phyloP scores from a whole-genome alignment of 2,797 vertebrate species.

The Gymnothorax javanicus region DNA sequence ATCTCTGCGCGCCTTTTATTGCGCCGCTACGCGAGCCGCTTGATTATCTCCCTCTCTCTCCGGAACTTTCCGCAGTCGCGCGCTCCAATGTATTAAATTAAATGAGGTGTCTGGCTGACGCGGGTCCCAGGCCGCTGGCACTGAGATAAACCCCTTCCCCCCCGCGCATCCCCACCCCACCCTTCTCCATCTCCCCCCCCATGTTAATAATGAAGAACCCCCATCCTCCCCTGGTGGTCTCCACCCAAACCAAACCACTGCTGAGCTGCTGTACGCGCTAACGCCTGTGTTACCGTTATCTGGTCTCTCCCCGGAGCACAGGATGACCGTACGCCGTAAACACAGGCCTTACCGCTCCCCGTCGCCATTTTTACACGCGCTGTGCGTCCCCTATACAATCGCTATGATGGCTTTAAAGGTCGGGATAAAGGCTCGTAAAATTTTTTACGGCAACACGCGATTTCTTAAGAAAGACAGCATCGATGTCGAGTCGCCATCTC shows the following conservation, averaged over 20 bases:
- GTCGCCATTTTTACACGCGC: not conserved
- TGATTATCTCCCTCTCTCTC: constrained; percentile 85
- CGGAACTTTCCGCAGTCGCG: constrained; percentile 72
- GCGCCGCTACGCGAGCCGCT: constrained; percentile 73
- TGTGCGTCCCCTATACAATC: not conserved
- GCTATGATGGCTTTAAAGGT: not conserved
- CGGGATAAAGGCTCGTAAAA: not conserved
- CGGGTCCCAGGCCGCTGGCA: constrained; percentile 77
- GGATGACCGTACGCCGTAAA: not conserved
- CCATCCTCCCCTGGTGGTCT: constrained; percentile 55
- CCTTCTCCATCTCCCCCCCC: constrained; percentile 46
- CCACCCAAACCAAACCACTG: constrained; percentile 55
- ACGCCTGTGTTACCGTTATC: not conserved
- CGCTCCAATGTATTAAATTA: constrained; percentile 90
- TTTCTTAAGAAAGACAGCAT: not conserved
- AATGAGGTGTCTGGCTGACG: constrained; percentile 91
- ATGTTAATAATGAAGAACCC: constrained; percentile 75
- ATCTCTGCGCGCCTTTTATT: constrained; percentile 83
- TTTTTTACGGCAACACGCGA: not conserved
- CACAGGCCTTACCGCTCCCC: constrained; percentile 35
- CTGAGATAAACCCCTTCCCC: constrained; percentile 67
- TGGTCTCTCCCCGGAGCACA: not conserved
- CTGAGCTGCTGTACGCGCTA: constrained; percentile 67
- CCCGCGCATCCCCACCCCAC: constrained; percentile 64
- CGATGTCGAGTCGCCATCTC: constrained; percentile 46